phyloP scores from a whole-genome alignment of 1,140 invertebrate genomes.

The Colletes gigas region DNA sequence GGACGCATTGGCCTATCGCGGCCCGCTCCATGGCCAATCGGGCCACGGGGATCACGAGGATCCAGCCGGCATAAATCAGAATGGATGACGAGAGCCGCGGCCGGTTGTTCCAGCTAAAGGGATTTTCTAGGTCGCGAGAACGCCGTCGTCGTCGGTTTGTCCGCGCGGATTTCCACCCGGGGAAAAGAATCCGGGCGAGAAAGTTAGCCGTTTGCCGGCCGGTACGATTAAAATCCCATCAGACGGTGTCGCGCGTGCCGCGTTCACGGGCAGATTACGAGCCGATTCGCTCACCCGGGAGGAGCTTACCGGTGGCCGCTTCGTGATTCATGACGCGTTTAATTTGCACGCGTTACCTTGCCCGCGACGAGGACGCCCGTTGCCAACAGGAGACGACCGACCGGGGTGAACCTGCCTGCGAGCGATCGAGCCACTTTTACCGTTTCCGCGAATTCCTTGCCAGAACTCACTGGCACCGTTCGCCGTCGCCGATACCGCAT shows the following conservation, averaged over 20 bases:
- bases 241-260: constrained; percentile 62
- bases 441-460: constrained; percentile 1
- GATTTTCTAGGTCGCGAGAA: constrained; percentile 62
- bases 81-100: constrained; percentile 61
- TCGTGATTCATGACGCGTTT: constrained; percentile 70
- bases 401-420: not conserved
- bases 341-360: constrained; percentile 54
- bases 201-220: not conserved
- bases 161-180: constrained; percentile 30
- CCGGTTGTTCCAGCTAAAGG: constrained; percentile 57
- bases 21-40: constrained; percentile 31
- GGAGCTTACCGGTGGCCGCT: constrained; percentile 53
- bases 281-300: constrained; percentile 30
- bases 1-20: constrained; percentile 45
- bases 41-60: constrained; percentile 38
- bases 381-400: not conserved
- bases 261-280: constrained; percentile 59
- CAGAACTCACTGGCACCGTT: constrained; percentile 10
- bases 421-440: constrained; percentile 1
- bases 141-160: constrained; percentile 42
- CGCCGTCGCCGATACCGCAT: not conserved
- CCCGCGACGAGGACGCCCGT: too few relatives aligned
- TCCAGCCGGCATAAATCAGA: constrained; percentile 58
- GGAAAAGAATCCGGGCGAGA: constrained; percentile 27
- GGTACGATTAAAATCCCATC: constrained; percentile 72